phyloP scores from a whole-genome alignment of 1,140 invertebrate species.

The Magallana angulata region DNA sequence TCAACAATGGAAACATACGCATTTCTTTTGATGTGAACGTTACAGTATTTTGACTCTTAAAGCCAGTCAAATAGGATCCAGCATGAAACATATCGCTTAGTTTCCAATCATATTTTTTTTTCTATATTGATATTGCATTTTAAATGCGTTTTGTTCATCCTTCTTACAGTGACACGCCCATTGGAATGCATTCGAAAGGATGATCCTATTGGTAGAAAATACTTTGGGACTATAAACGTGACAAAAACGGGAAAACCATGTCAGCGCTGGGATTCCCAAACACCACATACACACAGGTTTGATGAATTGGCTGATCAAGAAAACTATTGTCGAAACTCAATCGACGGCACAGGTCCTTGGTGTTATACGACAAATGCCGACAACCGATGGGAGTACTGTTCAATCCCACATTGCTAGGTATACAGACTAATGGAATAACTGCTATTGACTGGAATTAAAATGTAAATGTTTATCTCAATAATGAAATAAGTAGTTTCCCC shows the following conservation, averaged over 20 bases:
- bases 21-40: too few relatives aligned
- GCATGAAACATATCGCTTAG: too few relatives aligned
- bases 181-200: background rate
- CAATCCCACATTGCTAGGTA: conserved; percentile 1
- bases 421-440: too few relatives aligned
- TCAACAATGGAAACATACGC: too few relatives aligned
- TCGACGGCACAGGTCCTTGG: conserved; percentile 20
- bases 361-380: conserved; percentile 50
- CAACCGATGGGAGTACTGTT: conserved; percentile 44
- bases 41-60: too few relatives aligned
- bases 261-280: conserved; percentile 45
- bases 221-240: conserved; percentile 8
- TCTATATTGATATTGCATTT: too few relatives aligned
- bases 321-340: conserved; percentile 49
- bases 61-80: too few relatives aligned
- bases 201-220: background rate
- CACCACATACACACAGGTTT: conserved; percentile 46
- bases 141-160: background rate
- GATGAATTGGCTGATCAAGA: background rate
- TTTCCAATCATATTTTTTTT: too few relatives aligned
- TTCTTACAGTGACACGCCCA: background rate
- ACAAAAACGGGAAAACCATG: conserved; percentile 46
- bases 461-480: too few relatives aligned
- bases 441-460: too few relatives aligned
- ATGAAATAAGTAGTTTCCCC: too few relatives aligned